Base-by-base conservation (phyloP, 2,797 vertebrate genomes). In the Hemibagrus guttatus region DNA sequence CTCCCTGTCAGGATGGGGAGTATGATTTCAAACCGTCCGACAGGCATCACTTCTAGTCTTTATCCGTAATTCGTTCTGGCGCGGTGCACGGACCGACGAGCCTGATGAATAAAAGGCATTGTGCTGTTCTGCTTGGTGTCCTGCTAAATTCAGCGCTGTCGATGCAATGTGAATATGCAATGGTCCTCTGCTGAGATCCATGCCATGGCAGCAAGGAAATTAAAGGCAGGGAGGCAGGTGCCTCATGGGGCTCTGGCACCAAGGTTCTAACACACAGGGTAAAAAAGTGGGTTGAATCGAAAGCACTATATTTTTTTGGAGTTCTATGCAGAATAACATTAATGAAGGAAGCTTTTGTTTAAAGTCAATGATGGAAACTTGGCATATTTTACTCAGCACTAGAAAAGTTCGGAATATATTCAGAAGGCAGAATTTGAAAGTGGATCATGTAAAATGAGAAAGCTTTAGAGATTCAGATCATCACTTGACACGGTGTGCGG, bases 61-160 rank as follows among this genome's bases (percentile, higher is more conserved):
- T 87, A 88, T 88, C 85, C 84, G 64, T 89, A 88, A 87, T 90
- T 89, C 87, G 83, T 87, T 89, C 87, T 85, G 87, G 81, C 68
- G 54, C 35, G 7, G 59, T n/a, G 82, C 84, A 54, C 82, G n/a
- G 58, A 78, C 59, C 63, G 85, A 56, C 75, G 52, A 84, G 61
- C 80, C 87, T 92, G 90, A 91, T 90, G 90, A 90, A 87, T 89
- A 88, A 87, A 89, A 89, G 89, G 86, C 71, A 68, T 88, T 87
- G 89, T 90, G 90, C 89, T 90, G 89, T 92, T 92, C 89, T 89
- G 91, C 90, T 92, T 85, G 39, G 58, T 76, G 86, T 90, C 89
- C 89, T 82, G 86, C 89, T 89, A 92, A 91, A 90, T 90, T 90
- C 85, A 12, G 75, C 74, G 75, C 87, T 79, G 71, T 84, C 84